Percentiles rank a stretch among this genome's conserved stretches.
Evolutionary conservation across 2,888 invertebrate genomes (phyloP).

Genomic region (Odontothrips loti): DNA sequence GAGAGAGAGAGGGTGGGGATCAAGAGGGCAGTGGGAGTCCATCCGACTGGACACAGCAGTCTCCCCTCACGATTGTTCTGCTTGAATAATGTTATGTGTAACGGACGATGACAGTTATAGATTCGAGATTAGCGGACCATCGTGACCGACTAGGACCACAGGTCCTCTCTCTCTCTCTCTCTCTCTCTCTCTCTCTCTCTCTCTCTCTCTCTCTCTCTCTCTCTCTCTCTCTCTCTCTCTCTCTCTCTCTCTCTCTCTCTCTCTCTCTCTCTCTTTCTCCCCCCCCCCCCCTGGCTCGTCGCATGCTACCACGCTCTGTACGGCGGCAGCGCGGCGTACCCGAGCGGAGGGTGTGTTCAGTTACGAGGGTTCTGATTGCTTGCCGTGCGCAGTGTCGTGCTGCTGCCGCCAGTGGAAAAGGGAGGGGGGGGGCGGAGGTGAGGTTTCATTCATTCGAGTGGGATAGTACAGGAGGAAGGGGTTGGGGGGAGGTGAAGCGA

Average conservation of each 20-base stretch:
- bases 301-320: neutral
- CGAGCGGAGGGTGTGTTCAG: too few relatives aligned
- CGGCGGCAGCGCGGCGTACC: too few relatives aligned
- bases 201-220: neutral
- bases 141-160: neutral
- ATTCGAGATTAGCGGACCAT: conserved; percentile 16
- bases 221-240: neutral
- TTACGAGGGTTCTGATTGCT: too few relatives aligned
- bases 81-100: conserved; percentile 27
- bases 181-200: neutral
- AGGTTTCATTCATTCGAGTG: too few relatives aligned
- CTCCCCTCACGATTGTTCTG: conserved; percentile 21
- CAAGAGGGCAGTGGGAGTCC: too few relatives aligned
- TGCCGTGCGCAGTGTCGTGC: too few relatives aligned
- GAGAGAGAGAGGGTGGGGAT: neutral
- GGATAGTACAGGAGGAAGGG: too few relatives aligned
- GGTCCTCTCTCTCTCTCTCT: neutral
- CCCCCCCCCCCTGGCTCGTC: neutral
- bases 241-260: neutral
- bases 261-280: neutral
- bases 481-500: too few relatives aligned
- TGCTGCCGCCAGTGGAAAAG: too few relatives aligned
- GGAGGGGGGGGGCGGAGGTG: too few relatives aligned
- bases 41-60: neutral
- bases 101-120: conserved; percentile 26